These are phyloP conservation scores for Lepidurus couesii DNA, from an alignment of 1,140 invertebrate species.

Conservation along the genomic window DNA sequence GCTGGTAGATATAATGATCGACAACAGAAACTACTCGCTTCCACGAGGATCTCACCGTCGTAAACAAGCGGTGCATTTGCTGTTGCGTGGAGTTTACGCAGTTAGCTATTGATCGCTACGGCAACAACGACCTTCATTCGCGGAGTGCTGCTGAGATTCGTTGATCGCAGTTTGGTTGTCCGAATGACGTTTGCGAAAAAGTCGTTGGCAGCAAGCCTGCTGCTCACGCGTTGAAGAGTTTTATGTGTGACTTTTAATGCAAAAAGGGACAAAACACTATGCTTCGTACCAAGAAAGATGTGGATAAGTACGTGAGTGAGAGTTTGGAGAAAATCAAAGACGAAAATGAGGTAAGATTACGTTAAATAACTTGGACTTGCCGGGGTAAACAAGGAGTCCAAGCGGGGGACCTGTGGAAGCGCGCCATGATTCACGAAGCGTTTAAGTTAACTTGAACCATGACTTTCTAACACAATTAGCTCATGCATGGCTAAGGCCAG, in stretches of 20 bases:
- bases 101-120: background rate
- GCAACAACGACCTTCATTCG: background rate
- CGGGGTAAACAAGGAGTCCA: slow-evolving; percentile 8
- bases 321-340: slow-evolving; percentile 56
- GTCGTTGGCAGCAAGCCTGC: background rate
- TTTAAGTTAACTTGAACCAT: slow-evolving; percentile 19
- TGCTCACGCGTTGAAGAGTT: background rate
- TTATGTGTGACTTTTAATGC: background rate
- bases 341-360: slow-evolving; percentile 58
- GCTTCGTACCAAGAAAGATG: slow-evolving; percentile 61
- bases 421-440: slow-evolving; percentile 34
- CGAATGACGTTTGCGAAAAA: background rate
- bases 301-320: slow-evolving; percentile 61
- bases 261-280: slow-evolving; percentile 44
- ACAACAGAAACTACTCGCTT: slow-evolving; percentile 6
- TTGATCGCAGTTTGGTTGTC: background rate
- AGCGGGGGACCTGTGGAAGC: slow-evolving; percentile 7
- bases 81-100: background rate
- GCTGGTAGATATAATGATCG: background rate
- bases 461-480: slow-evolving; percentile 28
- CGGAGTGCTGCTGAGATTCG: background rate
- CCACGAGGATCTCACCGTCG: background rate
- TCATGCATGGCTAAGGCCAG: slow-evolving; percentile 9
- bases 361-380: slow-evolving; percentile 35
- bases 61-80: background rate